Evolutionary conservation across 2,888 invertebrate genomes (phyloP), one percentile per base, ranked within the genome.

Genomic region (Agrochola lota): DNA sequence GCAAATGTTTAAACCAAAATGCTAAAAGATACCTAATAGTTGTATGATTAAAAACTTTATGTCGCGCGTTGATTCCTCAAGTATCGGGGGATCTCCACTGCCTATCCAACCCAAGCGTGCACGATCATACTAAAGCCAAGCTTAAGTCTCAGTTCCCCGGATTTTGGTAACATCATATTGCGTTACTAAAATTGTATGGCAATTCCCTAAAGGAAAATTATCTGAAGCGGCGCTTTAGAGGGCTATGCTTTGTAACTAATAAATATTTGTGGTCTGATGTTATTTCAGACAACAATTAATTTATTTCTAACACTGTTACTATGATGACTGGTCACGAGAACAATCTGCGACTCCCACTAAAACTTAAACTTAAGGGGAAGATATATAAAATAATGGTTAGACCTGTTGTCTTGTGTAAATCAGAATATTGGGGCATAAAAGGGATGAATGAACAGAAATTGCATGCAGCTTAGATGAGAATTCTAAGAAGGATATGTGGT

Each of bases 171-270:
- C 59, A 59, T 66, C 23, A 59, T 59, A 66, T 60, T 66, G 59
- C 46, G 55, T 78, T 68, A 30, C 68, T 43, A 52, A 68, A 68
- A 57, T 30, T 55, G 49, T 52, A 17, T 15, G 40, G 43, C 4
- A 74, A 78, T 69, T 64, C 78, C 35, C 40, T 20, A 15, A 60
- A 59, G 49, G 63, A 15, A 73, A 59, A 78, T 78, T 64, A 78
- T 64, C 57, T 43, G 63, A 68, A 78, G 63, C 63, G n/a, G 30
- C 20, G 35, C 55, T 68, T 63, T 49, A 57, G 35, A 57, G 11
- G 60, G 30, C 46, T 75, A 46, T 35, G 23, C 35, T 77, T 26
- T n/a, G 23, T 59, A 49, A 26, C 8, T 30, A 52, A 71, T 30
- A 35, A 49, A 70, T 64, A 77, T 77, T 71, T 64, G 57, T 66